phyloP scores from a whole-genome alignment of 2,888 invertebrate genomes.

The Nycteola revayana region DNA sequence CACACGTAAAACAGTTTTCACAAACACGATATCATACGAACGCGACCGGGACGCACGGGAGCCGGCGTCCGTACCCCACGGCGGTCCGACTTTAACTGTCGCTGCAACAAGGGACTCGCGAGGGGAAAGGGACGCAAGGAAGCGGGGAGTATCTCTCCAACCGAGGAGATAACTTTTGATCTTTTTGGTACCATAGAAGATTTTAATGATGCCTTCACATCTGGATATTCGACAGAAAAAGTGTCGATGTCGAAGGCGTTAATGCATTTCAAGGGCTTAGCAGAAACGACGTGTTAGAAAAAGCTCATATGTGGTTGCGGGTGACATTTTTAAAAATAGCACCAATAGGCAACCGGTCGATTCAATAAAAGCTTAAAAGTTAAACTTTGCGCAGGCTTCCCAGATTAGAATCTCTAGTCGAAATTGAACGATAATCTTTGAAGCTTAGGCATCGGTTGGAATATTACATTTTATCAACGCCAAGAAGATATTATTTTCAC shows the following conservation, averaged over 20 bases:
- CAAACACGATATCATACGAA: constrained; percentile 39
- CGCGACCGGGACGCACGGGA: constrained; percentile 44
- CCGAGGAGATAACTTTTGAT: constrained; percentile 79
- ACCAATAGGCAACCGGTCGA: constrained; percentile 44
- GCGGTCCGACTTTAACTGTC: constrained; percentile 64
- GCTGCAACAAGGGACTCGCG: constrained; percentile 50
- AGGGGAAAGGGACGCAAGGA: constrained; percentile 55
- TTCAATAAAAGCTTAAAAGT: constrained; percentile 44
- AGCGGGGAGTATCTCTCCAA: constrained; percentile 60
- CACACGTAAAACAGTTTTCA: constrained; percentile 68
- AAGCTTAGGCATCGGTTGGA: constrained; percentile 2
- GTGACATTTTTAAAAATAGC: constrained; percentile 77
- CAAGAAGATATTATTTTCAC: constrained; percentile 68
- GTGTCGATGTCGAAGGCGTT: constrained; percentile 71
- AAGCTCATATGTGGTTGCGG: constrained; percentile 65
- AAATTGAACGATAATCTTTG: constrained; percentile 1
- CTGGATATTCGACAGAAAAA: constrained; percentile 75
- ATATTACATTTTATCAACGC: constrained; percentile 45
- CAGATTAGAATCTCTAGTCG: constrained; percentile 43
- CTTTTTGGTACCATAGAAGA: constrained; percentile 76
- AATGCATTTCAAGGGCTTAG: constrained; percentile 78
- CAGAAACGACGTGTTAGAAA: constrained; percentile 73
- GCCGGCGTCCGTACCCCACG: constrained; percentile 47
- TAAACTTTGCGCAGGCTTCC: constrained; percentile 40
- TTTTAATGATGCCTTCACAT: constrained; percentile 80